Evolutionary conservation across 2,113 vertebrate species (phyloP).

Genomic region (Colaptes auratus): DNA sequence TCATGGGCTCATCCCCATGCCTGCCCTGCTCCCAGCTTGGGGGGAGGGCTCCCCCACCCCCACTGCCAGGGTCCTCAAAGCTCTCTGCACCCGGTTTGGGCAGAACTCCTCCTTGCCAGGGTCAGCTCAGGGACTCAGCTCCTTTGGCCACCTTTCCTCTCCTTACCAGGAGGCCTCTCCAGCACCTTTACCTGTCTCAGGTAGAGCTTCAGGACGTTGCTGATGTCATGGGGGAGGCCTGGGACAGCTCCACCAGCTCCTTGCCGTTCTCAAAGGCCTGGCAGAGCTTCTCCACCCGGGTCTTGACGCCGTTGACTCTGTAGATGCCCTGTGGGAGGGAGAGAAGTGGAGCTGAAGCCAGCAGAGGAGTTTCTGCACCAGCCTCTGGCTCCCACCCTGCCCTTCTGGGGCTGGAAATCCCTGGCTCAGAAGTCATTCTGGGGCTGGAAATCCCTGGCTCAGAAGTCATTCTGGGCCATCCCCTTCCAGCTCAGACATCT

Average conservation of each 20-base stretch:
- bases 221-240: conserved; percentile 93
- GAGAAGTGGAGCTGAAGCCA: background rate
- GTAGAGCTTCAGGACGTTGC: conserved; percentile 97
- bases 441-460: background rate
- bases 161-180: background rate
- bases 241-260: conserved; percentile 93
- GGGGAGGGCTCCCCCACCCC: background rate
- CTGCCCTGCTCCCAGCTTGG: fast-evolving
- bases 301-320: conserved; percentile 94
- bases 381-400: background rate
- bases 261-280: conserved; percentile 96
- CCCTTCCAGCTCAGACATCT: background rate
- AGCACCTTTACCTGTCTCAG: conserved; percentile 86
- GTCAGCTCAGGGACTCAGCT: too few relatives aligned
- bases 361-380: fast-evolving
- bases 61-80: background rate
- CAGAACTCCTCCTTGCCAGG: background rate
- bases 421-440: background rate
- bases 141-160: background rate
- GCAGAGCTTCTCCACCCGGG: conserved; percentile 95
- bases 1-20: fast-evolving
- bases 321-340: conserved; percentile 88
- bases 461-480: background rate
- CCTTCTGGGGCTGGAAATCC: background rate
- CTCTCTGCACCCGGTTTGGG: background rate